Percentiles rank a stretch among this genome's conserved stretches.
These are phyloP conservation scores for Pangasius mekongensis DNA, from an alignment of 2,797 vertebrate genomes.

Conservation along the genomic window DNA sequence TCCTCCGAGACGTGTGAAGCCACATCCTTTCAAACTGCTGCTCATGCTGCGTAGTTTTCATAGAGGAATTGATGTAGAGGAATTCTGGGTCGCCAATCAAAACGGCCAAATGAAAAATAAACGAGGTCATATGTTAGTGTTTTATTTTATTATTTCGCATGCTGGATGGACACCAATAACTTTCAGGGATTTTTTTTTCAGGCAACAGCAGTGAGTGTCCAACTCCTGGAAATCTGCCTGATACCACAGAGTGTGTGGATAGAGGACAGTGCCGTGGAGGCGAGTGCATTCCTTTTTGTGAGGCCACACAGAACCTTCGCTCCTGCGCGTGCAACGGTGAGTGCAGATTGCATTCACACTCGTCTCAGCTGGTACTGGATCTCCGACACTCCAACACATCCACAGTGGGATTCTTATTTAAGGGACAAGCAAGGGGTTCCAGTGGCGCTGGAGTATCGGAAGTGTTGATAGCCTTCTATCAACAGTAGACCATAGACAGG, in stretches of 20 bases:
- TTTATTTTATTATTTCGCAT: too few species aligned
- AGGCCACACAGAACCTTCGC: conserved; percentile 77
- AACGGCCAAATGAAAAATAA: not conserved
- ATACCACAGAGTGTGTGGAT: conserved; percentile 88
- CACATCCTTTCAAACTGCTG: not conserved
- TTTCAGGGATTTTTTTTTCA: conserved; percentile 51
- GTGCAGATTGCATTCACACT: conserved; percentile 11
- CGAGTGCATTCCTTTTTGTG: conserved; percentile 93
- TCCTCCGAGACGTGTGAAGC: not conserved
- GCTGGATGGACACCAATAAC: not conserved
- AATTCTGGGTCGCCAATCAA: not conserved
- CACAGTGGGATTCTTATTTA: not conserved
- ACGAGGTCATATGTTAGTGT: not conserved
- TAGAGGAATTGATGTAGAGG: not conserved
- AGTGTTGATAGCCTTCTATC: not conserved
- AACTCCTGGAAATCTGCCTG: conserved; percentile 81
- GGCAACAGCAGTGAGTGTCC: conserved; percentile 92
- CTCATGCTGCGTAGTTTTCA: not conserved
- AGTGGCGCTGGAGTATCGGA: not conserved
- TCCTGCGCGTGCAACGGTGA: conserved; percentile 94
- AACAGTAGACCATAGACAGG: not conserved
- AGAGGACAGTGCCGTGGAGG: conserved; percentile 86
- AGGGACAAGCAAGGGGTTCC: not conserved
- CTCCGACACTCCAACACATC: not conserved
- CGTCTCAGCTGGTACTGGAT: not conserved